A percentile compares a stretch with the other conserved stretches of the same genome.
Evolutionary conservation across 2,797 vertebrate genomes (phyloP).

Genomic region (Ctenosaura bakeri): DNA sequence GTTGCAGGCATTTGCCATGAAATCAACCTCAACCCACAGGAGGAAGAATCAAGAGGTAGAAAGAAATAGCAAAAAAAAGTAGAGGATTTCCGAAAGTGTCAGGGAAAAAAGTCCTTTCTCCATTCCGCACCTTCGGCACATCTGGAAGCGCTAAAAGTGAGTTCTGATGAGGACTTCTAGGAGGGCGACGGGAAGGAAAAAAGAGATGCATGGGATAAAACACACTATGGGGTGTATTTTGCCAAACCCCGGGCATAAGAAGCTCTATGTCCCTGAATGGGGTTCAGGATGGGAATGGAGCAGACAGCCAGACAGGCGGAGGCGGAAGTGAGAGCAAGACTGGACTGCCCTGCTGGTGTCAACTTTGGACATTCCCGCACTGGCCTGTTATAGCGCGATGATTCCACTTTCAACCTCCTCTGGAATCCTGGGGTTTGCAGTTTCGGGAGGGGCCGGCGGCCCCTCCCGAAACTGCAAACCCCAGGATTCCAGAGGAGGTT

Average conservation of each 20-base stretch:
- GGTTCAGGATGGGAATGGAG: not conserved
- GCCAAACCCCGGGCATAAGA: not conserved
- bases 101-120: not conserved
- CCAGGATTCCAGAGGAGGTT: no score
- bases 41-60: no score
- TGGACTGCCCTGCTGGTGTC: not conserved
- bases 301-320: not conserved
- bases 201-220: not conserved
- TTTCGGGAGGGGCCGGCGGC: no score
- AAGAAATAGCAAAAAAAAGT: not conserved
- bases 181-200: no score
- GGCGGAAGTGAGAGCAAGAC: not conserved
- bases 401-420: no score
- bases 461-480: no score
- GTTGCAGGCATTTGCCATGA: no score
- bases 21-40: no score
- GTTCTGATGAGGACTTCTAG: not conserved
- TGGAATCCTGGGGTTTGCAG: no score
- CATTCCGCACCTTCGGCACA: not conserved
- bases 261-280: not conserved
- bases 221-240: not conserved
- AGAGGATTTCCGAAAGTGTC: not conserved
- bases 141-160: not conserved
- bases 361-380: no score
- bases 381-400: no score